Conservation (phyloP, 2,113 vertebrate species). For the Mastomys coucha region DNA sequence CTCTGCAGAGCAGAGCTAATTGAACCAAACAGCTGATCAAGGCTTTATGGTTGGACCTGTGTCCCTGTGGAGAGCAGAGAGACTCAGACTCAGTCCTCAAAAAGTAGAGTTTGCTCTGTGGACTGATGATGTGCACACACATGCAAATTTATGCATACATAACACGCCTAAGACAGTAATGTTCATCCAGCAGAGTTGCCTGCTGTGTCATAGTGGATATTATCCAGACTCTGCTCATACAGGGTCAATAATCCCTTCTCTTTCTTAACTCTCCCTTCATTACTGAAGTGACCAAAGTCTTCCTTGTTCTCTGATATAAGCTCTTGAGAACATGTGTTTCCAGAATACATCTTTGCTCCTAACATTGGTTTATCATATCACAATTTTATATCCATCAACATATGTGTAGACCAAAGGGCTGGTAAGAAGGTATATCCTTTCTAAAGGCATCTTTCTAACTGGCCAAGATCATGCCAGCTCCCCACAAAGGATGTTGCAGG, state of each 20-base stretch:
- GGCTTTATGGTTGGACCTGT: background rate
- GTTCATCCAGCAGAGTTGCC: background rate
- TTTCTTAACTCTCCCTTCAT: background rate
- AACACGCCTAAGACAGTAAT: background rate
- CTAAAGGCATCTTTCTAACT: background rate
- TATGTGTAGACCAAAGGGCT: background rate
- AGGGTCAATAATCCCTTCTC: background rate
- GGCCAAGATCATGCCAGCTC: background rate
- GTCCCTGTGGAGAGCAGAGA: background rate
- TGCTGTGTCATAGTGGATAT: background rate
- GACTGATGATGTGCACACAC: background rate
- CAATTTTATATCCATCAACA: background rate
- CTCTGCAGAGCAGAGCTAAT: background rate
- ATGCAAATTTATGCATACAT: background rate
- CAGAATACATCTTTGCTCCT: background rate
- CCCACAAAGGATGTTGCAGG: background rate
- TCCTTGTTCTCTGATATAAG: background rate
- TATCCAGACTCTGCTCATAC: background rate
- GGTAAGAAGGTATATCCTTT: background rate
- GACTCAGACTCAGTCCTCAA: background rate
- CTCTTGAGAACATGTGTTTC: constrained; percentile 1
- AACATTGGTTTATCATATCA: background rate
- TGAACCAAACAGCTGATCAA: background rate
- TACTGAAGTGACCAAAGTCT: background rate
- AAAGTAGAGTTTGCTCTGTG: background rate